A percentile compares a stretch with the other conserved stretches of the same genome.
Conservation (phyloP, 2,113 vertebrate genomes). For the Conger conger region DNA sequence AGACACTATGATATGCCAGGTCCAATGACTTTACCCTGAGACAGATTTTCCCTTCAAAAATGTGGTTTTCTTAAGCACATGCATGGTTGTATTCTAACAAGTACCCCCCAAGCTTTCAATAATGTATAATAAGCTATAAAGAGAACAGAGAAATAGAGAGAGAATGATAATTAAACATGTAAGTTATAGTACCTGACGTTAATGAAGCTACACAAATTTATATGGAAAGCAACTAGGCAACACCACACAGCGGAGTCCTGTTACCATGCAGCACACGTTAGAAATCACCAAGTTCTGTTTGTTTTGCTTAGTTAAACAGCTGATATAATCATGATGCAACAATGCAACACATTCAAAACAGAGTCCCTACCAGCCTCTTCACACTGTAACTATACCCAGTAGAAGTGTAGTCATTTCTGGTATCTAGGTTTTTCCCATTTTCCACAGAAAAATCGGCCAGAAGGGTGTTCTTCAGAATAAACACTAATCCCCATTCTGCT, state of each 20-base stretch:
- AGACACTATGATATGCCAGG: neutral
- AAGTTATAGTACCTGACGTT: neutral
- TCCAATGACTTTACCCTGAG: neutral
- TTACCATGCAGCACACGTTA: neutral
- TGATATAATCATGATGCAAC: constrained; percentile 31
- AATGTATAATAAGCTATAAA: constrained; percentile 65
- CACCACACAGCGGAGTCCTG: neutral
- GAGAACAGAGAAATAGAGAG: constrained; percentile 40
- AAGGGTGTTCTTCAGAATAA: neutral
- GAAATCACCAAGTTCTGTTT: constrained; percentile 19
- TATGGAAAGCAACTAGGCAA: neutral
- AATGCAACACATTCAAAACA: neutral
- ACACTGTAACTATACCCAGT: neutral
- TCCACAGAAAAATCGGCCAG: neutral
- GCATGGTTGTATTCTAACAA: neutral
- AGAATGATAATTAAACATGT: neutral
- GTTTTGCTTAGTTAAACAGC: constrained; percentile 50
- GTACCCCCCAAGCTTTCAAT: constrained; percentile 42
- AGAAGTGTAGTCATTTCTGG: neutral
- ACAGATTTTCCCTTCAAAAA: neutral
- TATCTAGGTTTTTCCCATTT: neutral
- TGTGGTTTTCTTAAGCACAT: neutral
- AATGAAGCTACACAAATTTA: neutral
- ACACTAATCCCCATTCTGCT: neutral
- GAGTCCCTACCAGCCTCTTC: neutral